Percentiles rank a stretch among this genome's conserved stretches.
These are phyloP conservation scores for Trimorus sp. DNA, from an alignment of 2,888 invertebrate species.

Conservation along the genomic window DNA sequence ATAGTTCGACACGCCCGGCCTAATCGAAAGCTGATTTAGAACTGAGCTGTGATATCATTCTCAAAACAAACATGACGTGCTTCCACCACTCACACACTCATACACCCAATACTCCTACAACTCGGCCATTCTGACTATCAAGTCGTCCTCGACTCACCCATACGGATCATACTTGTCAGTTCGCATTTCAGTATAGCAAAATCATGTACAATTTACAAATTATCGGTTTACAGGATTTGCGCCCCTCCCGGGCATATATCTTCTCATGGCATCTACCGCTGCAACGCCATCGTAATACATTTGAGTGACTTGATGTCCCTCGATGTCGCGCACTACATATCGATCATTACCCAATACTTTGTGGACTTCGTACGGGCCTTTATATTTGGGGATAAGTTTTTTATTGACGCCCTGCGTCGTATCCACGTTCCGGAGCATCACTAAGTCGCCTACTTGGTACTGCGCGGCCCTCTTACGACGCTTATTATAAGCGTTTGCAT, in stretches of 20 bases:
- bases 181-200: too few relatives aligned
- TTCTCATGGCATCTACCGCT: conserved; percentile 4
- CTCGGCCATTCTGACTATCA: conserved; percentile 1
- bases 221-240: too few relatives aligned
- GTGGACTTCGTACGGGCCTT: conserved; percentile 59
- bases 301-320: conserved; percentile 42
- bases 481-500: conserved; percentile 55
- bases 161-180: neutral
- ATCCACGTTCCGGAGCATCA: conserved; percentile 49
- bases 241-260: conserved; percentile 3
- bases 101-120: neutral
- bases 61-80: too few relatives aligned
- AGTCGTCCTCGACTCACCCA: conserved; percentile 5
- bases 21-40: too few relatives aligned
- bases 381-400: conserved; percentile 39
- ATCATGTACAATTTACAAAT: too few relatives aligned
- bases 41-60: too few relatives aligned
- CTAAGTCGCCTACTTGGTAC: conserved; percentile 56
- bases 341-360: conserved; percentile 55
- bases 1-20: too few relatives aligned
- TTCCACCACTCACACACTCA: too few relatives aligned
- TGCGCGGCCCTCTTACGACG: conserved; percentile 55
- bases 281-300: conserved; percentile 37
- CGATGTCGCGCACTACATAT: conserved; percentile 46
- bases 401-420: too few relatives aligned